Conservation (phyloP, 2,888 invertebrate genomes). For the Drosophila emarginata region DNA sequence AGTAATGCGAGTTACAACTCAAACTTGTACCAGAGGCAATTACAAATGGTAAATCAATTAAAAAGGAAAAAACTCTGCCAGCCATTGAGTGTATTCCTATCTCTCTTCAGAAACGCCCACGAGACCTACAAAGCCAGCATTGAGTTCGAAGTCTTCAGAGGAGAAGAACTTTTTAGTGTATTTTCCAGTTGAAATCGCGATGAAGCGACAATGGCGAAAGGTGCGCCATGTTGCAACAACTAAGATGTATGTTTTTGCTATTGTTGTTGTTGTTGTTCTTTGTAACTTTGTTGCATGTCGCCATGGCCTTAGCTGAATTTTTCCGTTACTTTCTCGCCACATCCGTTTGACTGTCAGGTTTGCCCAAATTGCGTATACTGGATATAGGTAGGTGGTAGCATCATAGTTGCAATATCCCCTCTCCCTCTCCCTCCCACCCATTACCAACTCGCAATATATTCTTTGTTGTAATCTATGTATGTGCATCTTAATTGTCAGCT, state of each 20-base stretch:
- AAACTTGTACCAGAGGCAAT: slow-evolving; percentile 44
- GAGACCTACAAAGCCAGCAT: slow-evolving; percentile 62
- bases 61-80: slow-evolving; percentile 42
- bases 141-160: slow-evolving; percentile 67
- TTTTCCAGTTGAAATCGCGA: slow-evolving; percentile 41
- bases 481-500: slow-evolving; percentile 77
- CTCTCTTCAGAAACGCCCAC: slow-evolving; percentile 55
- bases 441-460: slow-evolving; percentile 1
- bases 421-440: slow-evolving; percentile 5
- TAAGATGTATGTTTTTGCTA: slow-evolving; percentile 40
- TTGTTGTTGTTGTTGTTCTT: slow-evolving; percentile 23
- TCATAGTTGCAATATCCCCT: slow-evolving; percentile 22
- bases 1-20: slow-evolving; percentile 35
- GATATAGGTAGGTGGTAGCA: slow-evolving; percentile 58
- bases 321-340: slow-evolving; percentile 70
- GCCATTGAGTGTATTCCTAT: neutral
- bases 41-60: slow-evolving; percentile 66
- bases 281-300: slow-evolving; percentile 58
- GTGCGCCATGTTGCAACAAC: slow-evolving; percentile 74
- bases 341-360: slow-evolving; percentile 71
- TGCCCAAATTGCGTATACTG: slow-evolving; percentile 69
- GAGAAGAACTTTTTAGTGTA: slow-evolving; percentile 13
- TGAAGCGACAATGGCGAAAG: slow-evolving; percentile 74
- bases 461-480: slow-evolving; percentile 66
- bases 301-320: slow-evolving; percentile 29